Conservation (phyloP, 2,113 vertebrate genomes). For the Speoplatyrhinus poulsoni region DNA sequence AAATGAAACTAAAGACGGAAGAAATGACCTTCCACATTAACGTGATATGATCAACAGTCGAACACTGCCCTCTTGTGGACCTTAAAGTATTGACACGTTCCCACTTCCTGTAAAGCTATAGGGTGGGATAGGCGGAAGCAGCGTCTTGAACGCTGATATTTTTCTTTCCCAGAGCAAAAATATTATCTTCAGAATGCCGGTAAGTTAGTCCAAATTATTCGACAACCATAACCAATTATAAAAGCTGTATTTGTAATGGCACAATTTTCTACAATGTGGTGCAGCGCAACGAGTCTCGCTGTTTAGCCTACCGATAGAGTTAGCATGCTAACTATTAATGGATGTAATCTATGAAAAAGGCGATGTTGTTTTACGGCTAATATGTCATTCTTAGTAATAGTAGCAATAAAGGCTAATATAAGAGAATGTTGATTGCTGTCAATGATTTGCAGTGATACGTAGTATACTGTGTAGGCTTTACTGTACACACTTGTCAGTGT, state of each 20-base stretch:
- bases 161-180: constrained; percentile 43
- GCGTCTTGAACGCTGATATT: constrained; percentile 29
- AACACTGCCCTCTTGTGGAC: constrained; percentile 45
- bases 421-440: background rate
- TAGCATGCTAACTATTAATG: constrained; percentile 21
- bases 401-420: background rate
- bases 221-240: fast-evolving
- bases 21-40: too few relatives aligned
- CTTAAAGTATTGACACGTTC: background rate
- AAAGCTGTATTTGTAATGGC: background rate
- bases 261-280: background rate
- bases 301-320: constrained; percentile 35
- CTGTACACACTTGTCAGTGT: background rate
- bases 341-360: background rate
- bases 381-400: background rate
- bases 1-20: too few relatives aligned
- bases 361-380: background rate
- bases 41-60: too few relatives aligned
- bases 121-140: constrained; percentile 82
- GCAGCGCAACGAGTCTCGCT: background rate
- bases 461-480: too few relatives aligned
- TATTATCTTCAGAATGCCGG: constrained; percentile 81
- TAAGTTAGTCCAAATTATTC: constrained; percentile 56
- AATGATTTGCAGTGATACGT: background rate
- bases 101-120: constrained; percentile 69